A percentile compares a stretch with the other conserved stretches of the same genome.
These are phyloP conservation scores for Zaprionus lachaisei DNA, from an alignment of 1,140 invertebrate species.

Conservation along the genomic window DNA sequence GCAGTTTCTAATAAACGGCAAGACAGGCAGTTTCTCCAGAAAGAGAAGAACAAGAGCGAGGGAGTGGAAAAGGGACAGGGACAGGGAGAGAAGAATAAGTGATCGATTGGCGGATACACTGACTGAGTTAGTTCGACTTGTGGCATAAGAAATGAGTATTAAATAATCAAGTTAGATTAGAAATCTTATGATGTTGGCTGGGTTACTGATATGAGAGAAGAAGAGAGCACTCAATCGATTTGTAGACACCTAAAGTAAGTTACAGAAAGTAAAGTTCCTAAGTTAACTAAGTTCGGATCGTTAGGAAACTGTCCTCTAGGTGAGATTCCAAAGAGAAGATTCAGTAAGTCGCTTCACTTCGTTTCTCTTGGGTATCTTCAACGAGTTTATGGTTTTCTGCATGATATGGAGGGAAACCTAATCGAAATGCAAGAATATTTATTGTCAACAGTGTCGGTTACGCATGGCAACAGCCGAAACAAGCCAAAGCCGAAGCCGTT, in stretches of 20 bases:
- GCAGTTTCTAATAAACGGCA: conserved; percentile 61
- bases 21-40: conserved; percentile 47
- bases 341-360: too few relatives aligned
- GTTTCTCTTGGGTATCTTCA: too few relatives aligned
- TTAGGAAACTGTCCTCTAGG: neutral
- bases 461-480: conserved; percentile 54
- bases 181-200: too few relatives aligned
- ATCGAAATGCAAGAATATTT: conserved; percentile 57
- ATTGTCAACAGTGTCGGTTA: conserved; percentile 63
- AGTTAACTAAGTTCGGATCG: neutral
- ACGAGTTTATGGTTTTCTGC: too few relatives aligned
- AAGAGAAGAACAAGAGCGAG: conserved; percentile 5
- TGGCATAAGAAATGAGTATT: neutral
- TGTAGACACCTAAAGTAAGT: too few relatives aligned
- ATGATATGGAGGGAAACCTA: too few relatives aligned
- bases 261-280: too few relatives aligned
- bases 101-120: neutral
- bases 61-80: too few relatives aligned
- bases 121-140: neutral
- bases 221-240: too few relatives aligned
- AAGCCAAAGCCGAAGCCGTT: neutral
- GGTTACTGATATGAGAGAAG: too few relatives aligned
- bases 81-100: neutral
- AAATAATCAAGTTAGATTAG: too few relatives aligned
- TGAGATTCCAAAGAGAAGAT: neutral